Evolutionary conservation across 1,140 invertebrate genomes (phyloP), one percentile per base, ranked within the genome.

Genomic region (Hylaeus anthracinus): DNA sequence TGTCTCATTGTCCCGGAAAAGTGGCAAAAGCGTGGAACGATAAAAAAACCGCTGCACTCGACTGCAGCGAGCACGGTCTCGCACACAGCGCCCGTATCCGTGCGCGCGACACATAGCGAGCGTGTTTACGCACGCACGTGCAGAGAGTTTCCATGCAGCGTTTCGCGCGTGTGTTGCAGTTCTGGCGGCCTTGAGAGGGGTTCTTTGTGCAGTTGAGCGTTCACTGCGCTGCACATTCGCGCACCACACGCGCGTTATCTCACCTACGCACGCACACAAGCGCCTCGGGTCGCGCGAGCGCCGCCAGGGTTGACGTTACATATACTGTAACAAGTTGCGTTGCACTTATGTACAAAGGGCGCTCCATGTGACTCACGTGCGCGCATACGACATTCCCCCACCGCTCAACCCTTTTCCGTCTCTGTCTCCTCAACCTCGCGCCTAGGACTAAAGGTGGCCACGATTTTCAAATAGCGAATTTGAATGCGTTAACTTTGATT

Each of bases 191-290:
- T 93, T 93, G 92, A 92, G 90, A 90, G 89, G 83, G 92, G 90
- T 91, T 93, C 92, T 93, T 93, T 93, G 92, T 93, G 92, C 91
- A 86, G 89, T 88, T 88, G 88, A 90, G 90, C 89, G 86, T 88
- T 90, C 87, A 87, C 84, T 89, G 84, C 79, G 74, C 84, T 48
- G 55, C 65, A 51, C 26, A 37, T 58, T 76, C 75, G 81, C 63
- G 10, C 58, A 81, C 78, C 61, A 64, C 5, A 86, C 45, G 55
- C 64, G 64, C 45, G 53, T 10, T 51, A 9, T 9, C 43, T 1
- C 9, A 51, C 2, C 51, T 55, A 56, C 72, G 65, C 71, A 48
- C 8, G 37, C 45, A 15, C n/a, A 3, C 43, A 2, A 1, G 64
- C 58, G 12, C 26, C 26, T 26, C 26, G 26, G 26, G 26, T 15